phyloP scores from a whole-genome alignment of 2,797 vertebrate genomes.

The Emys orbicularis region DNA sequence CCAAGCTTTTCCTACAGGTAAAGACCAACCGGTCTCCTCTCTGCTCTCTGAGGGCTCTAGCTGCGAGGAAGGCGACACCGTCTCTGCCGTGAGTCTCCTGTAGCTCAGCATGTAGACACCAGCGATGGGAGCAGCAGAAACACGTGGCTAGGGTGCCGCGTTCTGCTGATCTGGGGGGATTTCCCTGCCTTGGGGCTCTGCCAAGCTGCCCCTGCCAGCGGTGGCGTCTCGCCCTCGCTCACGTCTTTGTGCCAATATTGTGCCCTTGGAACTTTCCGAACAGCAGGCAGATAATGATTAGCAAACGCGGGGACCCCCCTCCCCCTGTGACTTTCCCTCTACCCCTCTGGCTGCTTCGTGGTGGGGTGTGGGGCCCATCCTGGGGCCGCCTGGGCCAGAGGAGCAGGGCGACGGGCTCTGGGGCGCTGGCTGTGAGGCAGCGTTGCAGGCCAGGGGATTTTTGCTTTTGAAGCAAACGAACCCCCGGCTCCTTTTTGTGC shows the following conservation, averaged over 20 bases:
- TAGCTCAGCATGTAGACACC: too few relatives aligned
- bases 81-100: too few relatives aligned
- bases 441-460: not conserved
- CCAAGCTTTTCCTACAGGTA: not conserved
- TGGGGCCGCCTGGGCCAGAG: not conserved
- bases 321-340: not conserved
- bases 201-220: not conserved
- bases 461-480: not conserved
- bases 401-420: not conserved
- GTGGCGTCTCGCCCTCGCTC: not conserved
- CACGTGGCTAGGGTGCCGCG: not conserved
- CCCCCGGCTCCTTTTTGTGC: not conserved
- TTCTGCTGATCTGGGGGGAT: not conserved
- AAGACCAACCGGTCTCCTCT: not conserved
- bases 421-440: not conserved
- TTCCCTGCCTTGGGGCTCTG: not conserved
- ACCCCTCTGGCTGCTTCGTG: too few relatives aligned
- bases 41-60: not conserved
- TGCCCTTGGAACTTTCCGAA: not conserved
- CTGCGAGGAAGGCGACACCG: not conserved
- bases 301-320: not conserved
- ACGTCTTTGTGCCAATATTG: not conserved
- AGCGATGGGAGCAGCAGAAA: not conserved
- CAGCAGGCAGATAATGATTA: not conserved
- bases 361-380: not conserved